Base-by-base conservation (phyloP, 2,113 vertebrate genomes). In the Chloropsis hardwickii region DNA sequence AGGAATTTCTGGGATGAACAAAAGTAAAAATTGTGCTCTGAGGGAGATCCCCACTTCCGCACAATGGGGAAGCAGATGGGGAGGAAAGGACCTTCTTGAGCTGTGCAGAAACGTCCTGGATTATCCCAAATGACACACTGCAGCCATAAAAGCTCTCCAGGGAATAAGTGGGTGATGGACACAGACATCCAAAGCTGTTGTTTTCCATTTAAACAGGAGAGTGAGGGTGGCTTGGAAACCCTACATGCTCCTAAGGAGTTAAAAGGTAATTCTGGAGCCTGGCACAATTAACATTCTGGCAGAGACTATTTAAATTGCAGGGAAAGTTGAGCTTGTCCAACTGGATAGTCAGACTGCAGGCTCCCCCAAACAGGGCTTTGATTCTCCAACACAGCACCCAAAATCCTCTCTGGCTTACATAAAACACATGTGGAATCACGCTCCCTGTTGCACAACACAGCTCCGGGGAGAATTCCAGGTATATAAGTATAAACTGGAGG, bases 301-400 rank as follows among this genome's bases (percentile, higher is more conserved):
- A 69, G 77, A 89, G 92, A 33, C 9, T 54, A 95, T 96, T 89
- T 85, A 85, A 96, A 96, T 95, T 35, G 39, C 78, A 89, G 90
- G 73, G 90, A 94, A 92, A 92, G 89, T 76, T 61, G 72, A 92
- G 93, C 96, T 95, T 35, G 96, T 66, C 96, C 91, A 31, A 96
- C 96, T 94, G 96, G 96, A 96, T 95, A 65, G 35, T 92, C 96
- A 91, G 89, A 65, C 77, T 47, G 6, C 81, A 81, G 89, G 89
- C 33, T 96, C 83, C 91, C 93, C 84, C 72, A 78, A 78, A 81
- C 0, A 78, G 47, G 64, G 77, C 91, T 96, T 95, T 96, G 86
- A 91, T 95, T 96, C 89, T 88, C 91, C 80, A 96, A 0, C 77
- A 19, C 80, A 83, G 14, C 81, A 78, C 83, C 81, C 12, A 0